Base-by-base conservation (phyloP, 1,140 invertebrate species). In the Atopsyche davidsoni region DNA sequence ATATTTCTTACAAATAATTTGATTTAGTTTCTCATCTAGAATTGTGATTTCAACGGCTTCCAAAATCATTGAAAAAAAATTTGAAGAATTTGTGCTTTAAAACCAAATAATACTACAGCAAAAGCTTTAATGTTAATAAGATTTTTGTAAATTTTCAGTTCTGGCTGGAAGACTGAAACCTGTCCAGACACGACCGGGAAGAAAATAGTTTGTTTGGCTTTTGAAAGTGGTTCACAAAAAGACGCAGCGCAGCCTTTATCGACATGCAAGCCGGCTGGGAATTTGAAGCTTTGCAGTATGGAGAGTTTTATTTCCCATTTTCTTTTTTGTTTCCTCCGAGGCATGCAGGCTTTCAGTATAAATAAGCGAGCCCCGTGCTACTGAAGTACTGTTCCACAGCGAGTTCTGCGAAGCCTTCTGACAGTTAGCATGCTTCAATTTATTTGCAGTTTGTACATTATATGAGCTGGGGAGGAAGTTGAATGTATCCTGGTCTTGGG, bases 201-300 rank as follows among this genome's bases (percentile, higher is more conserved):
- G 16, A 13, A 42, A 47, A 47, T 36, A 47, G 35, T 21, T 16
- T 23, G 35, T 22, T n/a, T 25, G 32, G 4, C 36, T 7, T 9
- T n/a, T n/a, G n/a, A n/a, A n/a, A n/a, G n/a, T n/a, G n/a, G n/a
- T n/a, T n/a, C 4, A 17, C 19, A 46, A 50, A 55, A 55, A 55
- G 38, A 39, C 22, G 48, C 16, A 25, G 7, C 14, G 22, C 35
- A 22, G 50, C 45, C 25, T 57, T 46, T 50, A 57, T 57, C 50
- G 55, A 57, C 55, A 57, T 57, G 55, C 55, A 57, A 57, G 50
- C 42, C 46, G 54, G 39, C 48, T 24, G 48, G 34, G 50, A 57
- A 57, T 57, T 53, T 41, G 21, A 57, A 57, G 50, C 52, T 57
- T 53, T 57, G 50, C 55, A 16, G 16, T 9, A 35, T 18, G 36